Evolutionary conservation across 1,140 invertebrate species (phyloP), one percentile per base, ranked within the genome.

Genomic region (Homarus americanus): DNA sequence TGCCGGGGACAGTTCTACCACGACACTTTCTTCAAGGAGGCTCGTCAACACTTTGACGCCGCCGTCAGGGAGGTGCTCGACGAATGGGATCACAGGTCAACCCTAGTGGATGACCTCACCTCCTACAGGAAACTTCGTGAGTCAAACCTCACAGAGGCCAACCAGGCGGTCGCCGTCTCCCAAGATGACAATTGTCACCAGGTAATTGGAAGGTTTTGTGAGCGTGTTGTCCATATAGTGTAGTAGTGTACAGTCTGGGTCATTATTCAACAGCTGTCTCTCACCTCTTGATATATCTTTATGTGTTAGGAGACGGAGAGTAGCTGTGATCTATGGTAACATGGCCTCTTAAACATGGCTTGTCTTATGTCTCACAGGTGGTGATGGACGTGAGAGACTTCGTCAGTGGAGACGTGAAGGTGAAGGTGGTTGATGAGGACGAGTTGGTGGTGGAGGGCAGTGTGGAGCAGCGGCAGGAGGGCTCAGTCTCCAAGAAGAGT

Each of bases 361-460:
- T 41, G 2, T 10, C 34, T 79, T 40, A 34, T 58, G 36, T 53
- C n/a, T 3, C 7, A 2, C 66, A 87, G 86, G 86, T 87, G 75
- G 86, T 87, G 86, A 40, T 87, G 34, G 86, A 87, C 53, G 86
- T 87, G 32, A 28, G 38, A 2, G 86, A 87, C 49, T 87, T 87
- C 75, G 28, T 20, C 38, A 38, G 24, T 36, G 86, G 49, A 32
- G 76, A 87, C 58, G 36, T 87, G 34, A 87, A 80, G 36, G 76
- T 87, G 24, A 87, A 87, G 76, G 58, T 87, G 75, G 75, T 87
- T 17, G 86, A 87, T n/a, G 76, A 87, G 20, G 41, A 87, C 17
- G 73, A 87, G 75, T 10, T 87, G 86, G 86, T 80, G 49, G 86
- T 87, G 75, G 86, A 87, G 73, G 86, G 86, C 58, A 69, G 53